Evolutionary conservation across 2,888 invertebrate species (phyloP).

Genomic region (Cataglyphis albicans): DNA sequence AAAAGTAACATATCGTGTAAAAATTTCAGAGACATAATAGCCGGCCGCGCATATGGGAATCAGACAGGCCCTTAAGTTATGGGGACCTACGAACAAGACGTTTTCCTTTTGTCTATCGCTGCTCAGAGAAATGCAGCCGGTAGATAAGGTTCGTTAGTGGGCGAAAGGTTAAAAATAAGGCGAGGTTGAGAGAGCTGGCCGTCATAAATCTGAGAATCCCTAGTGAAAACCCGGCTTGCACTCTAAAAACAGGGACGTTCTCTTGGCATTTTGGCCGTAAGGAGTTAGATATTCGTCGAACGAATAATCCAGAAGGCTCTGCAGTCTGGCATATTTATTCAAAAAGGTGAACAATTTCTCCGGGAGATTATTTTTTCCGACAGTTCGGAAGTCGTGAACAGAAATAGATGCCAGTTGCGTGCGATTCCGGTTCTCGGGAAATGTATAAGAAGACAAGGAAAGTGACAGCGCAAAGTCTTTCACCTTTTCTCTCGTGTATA

Average conservation of each 20-base stretch:
- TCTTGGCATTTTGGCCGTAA: constrained; percentile 56
- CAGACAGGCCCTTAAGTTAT: constrained; percentile 76
- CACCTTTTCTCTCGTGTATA: not conserved
- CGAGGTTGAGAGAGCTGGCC: constrained; percentile 76
- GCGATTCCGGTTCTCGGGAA: constrained; percentile 14
- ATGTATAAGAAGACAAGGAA: not conserved
- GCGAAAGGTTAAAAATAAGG: constrained; percentile 82
- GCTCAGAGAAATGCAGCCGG: constrained; percentile 79
- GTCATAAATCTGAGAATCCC: constrained; percentile 85
- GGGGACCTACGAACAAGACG: constrained; percentile 70
- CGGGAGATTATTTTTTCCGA: constrained; percentile 43
- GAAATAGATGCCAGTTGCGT: constrained; percentile 18
- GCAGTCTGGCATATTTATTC: constrained; percentile 52
- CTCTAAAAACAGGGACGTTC: constrained; percentile 72
- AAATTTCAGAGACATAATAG: constrained; percentile 68
- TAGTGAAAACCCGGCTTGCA: constrained; percentile 76
- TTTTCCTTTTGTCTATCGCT: constrained; percentile 78
- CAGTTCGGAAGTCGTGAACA: not conserved
- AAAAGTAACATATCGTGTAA: constrained; percentile 48
- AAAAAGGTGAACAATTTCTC: constrained; percentile 55
- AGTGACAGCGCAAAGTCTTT: not conserved
- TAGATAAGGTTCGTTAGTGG: constrained; percentile 85
- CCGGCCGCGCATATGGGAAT: constrained; percentile 68
- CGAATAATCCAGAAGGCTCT: constrained; percentile 31
- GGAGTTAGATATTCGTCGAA: constrained; percentile 60